Evolutionary conservation across 1,140 invertebrate species (phyloP).

Genomic region (Papilio machaon): DNA sequence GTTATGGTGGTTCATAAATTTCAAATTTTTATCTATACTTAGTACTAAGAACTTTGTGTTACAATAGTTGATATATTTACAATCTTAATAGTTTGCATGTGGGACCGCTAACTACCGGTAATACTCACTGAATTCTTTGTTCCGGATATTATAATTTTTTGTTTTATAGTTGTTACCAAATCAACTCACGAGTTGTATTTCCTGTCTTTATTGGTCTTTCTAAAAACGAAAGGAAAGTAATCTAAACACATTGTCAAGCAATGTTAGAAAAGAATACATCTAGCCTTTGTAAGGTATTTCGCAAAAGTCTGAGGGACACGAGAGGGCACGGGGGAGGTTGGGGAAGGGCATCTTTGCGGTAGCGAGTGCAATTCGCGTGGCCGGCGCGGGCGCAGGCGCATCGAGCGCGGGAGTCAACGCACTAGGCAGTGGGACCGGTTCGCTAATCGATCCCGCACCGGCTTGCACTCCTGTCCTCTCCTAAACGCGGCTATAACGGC

Average conservation of each 20-base stretch:
- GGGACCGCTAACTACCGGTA: not conserved
- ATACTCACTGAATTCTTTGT: not conserved
- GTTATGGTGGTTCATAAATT: not conserved
- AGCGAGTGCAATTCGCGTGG: slow-evolving; percentile 69
- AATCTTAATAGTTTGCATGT: not conserved
- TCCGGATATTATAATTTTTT: not conserved
- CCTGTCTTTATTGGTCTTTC: not conserved
- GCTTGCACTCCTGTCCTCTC: slow-evolving; percentile 71
- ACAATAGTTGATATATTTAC: not conserved
- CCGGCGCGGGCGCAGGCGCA: slow-evolving; percentile 57
- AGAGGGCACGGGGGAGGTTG: slow-evolving; percentile 13
- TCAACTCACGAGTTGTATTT: not conserved
- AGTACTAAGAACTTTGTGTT: not conserved
- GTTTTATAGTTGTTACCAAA: not conserved
- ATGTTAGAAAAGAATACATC: not conserved
- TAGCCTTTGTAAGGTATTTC: slow-evolving; percentile 14
- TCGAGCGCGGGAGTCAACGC: slow-evolving; percentile 74
- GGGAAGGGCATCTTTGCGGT: slow-evolving; percentile 45
- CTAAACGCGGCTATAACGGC: slow-evolving; percentile 75
- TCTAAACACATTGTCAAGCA: not conserved
- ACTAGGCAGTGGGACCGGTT: slow-evolving; percentile 79
- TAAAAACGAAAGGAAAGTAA: not conserved
- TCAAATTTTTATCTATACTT: not conserved
- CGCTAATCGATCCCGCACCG: slow-evolving; percentile 76
- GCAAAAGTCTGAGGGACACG: not conserved